phyloP scores from a whole-genome alignment of 2,113 vertebrate genomes.

The Triplophysa siluroides region DNA sequence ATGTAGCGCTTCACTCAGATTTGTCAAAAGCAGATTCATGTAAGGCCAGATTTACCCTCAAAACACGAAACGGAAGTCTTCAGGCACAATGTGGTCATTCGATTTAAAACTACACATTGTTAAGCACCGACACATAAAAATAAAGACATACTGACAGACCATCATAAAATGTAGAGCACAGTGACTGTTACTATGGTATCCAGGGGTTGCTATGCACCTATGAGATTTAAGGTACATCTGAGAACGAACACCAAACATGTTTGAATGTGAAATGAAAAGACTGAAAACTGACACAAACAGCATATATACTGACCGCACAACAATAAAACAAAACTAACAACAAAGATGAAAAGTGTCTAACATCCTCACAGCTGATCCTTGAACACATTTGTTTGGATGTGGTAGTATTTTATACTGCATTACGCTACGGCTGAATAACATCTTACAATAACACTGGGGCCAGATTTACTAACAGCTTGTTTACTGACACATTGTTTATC shows the following conservation, averaged over 20 bases:
- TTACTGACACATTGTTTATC: too few relatives aligned
- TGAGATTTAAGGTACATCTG: background rate
- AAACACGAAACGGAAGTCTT: too few relatives aligned
- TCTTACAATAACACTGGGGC: background rate
- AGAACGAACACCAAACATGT: background rate
- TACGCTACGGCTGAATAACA: background rate
- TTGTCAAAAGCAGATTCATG: background rate
- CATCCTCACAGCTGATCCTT: background rate
- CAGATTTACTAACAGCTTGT: too few relatives aligned
- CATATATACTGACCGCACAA: background rate
- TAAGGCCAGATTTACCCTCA: background rate
- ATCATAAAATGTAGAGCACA: background rate
- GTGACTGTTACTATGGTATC: background rate
- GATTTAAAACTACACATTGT: background rate
- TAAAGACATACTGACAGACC: too few relatives aligned
- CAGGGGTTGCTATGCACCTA: background rate
- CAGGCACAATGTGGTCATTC: conserved; percentile 15
- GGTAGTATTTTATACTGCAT: too few relatives aligned
- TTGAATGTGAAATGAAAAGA: background rate
- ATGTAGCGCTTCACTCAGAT: background rate
- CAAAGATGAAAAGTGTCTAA: background rate
- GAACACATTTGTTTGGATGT: too few relatives aligned
- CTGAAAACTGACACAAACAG: background rate
- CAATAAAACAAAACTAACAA: background rate
- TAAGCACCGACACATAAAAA: background rate